Conservation (phyloP, 2,888 invertebrate genomes). For the Epinotia nisella region DNA sequence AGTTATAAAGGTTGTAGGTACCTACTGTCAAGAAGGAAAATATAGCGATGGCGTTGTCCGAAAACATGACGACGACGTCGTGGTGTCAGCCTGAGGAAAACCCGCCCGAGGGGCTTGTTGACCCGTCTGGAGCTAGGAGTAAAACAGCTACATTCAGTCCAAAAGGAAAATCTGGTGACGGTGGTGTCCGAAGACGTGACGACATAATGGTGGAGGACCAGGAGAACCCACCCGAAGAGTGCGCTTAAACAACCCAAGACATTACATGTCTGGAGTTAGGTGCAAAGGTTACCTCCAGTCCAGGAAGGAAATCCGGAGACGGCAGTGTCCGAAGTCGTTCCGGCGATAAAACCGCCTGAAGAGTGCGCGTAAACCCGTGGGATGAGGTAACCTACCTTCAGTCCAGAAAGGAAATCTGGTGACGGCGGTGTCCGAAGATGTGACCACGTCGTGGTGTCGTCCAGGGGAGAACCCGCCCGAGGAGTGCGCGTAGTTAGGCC, state of each 20-base stretch:
- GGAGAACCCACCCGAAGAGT: conserved; percentile 70
- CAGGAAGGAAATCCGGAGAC: conserved; percentile 73
- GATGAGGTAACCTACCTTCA: conserved; percentile 60
- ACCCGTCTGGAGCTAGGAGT: conserved; percentile 64
- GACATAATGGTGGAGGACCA: conserved; percentile 74
- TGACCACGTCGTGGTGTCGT: conserved; percentile 76
- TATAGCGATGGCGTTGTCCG: conserved; percentile 72
- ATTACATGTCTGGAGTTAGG: conserved; percentile 69
- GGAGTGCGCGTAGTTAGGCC: conserved; percentile 68
- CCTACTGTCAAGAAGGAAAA: conserved; percentile 77
- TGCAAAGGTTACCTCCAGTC: conserved; percentile 69
- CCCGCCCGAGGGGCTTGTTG: conserved; percentile 71
- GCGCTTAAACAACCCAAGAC: conserved; percentile 71
- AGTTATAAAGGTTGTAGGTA: no score
- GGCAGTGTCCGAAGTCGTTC: conserved; percentile 70
- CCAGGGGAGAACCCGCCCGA: conserved; percentile 73
- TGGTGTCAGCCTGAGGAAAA: conserved; percentile 76
- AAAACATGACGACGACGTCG: conserved; percentile 76
- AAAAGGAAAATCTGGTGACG: conserved; percentile 67
- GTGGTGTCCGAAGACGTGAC: conserved; percentile 76
- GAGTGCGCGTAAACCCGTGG: conserved; percentile 67
- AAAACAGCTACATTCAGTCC: background rate
- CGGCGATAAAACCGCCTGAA: conserved; percentile 70
- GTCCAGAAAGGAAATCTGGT: conserved; percentile 74
- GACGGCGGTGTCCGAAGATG: conserved; percentile 74